Conservation (phyloP, 2,888 invertebrate species). For the Euzetes globulus region DNA sequence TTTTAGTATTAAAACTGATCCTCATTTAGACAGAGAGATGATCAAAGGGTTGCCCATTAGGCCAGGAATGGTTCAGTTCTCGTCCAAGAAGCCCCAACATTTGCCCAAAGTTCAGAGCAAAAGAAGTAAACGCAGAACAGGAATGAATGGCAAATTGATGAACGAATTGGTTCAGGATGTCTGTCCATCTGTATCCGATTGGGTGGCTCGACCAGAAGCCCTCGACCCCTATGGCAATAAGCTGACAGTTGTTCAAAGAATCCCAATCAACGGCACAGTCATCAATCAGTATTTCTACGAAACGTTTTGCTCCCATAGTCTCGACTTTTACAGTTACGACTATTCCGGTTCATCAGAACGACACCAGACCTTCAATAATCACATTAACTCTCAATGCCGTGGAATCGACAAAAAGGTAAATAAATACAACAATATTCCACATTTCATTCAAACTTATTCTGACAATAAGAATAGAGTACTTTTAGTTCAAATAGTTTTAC, state of each 20-base stretch:
- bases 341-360: neutral
- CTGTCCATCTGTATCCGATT: constrained; percentile 37
- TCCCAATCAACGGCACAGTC: constrained; percentile 36
- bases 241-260: constrained; percentile 37
- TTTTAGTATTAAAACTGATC: neutral
- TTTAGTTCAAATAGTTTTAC: too few species aligned
- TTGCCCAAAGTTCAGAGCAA: neutral
- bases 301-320: constrained; percentile 35
- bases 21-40: neutral
- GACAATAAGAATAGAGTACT: too few species aligned
- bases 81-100: neutral
- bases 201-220: constrained; percentile 37
- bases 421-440: neutral
- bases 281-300: constrained; percentile 39
- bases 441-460: too few species aligned
- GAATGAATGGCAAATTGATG: neutral
- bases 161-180: constrained; percentile 34
- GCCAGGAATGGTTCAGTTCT: constrained; percentile 22
- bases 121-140: neutral
- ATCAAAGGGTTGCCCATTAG: constrained; percentile 10
- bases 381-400: constrained; percentile 32
- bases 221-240: constrained; percentile 37
- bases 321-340: neutral
- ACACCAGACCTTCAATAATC: neutral
- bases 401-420: constrained; percentile 38